Evolutionary conservation across 2,113 vertebrate species (phyloP).

Genomic region (Calyptomena viridis): DNA sequence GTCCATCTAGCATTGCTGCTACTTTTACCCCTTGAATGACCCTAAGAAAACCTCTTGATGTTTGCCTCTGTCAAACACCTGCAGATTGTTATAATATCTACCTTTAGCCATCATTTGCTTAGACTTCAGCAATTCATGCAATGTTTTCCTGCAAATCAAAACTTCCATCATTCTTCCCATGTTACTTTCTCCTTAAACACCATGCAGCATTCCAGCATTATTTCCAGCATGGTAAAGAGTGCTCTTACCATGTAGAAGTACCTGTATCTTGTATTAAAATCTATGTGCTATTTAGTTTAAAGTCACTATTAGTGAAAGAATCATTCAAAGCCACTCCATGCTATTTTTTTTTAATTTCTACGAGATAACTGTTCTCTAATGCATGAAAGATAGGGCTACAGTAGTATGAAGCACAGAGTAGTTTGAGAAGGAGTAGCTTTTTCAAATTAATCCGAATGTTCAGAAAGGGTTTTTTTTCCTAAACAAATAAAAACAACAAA

Average conservation of each 20-base stretch:
- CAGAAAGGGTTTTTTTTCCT: neutral
- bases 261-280: neutral
- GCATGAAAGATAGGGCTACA: neutral
- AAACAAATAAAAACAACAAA: constrained; percentile 45
- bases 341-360: neutral
- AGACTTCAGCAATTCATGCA: neutral
- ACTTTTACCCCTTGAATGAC: constrained; percentile 14
- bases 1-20: neutral
- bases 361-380: neutral
- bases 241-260: neutral
- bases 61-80: neutral
- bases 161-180: neutral
- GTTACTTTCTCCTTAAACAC: neutral
- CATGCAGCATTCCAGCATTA: neutral
- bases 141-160: neutral
- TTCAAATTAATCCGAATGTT: neutral
- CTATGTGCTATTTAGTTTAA: neutral
- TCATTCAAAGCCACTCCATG: neutral
- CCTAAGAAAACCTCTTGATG: neutral
- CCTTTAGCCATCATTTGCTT: neutral
- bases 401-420: neutral
- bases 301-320: neutral
- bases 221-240: neutral
- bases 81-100: neutral
- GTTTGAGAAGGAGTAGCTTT: neutral